phyloP scores from a whole-genome alignment of 2,888 invertebrate species.

The Eilema griseolum region DNA sequence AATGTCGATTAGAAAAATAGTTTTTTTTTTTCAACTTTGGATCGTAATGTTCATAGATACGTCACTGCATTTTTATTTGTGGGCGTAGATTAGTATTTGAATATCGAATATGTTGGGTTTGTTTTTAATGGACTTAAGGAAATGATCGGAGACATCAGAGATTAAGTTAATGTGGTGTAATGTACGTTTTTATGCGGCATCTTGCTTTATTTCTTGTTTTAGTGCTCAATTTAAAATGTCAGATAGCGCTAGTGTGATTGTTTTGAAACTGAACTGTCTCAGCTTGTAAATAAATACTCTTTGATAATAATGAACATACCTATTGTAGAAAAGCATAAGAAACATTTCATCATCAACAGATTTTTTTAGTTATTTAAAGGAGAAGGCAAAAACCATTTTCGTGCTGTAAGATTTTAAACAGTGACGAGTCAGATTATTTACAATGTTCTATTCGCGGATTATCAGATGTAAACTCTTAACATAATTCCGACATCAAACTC shows the following conservation, averaged over 20 bases:
- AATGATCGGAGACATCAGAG: constrained; percentile 64
- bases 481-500: constrained; percentile 71
- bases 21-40: constrained; percentile 71
- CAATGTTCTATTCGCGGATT: constrained; percentile 43
- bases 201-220: constrained; percentile 47
- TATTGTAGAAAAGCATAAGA: constrained; percentile 1
- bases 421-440: constrained; percentile 36
- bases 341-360: neutral
- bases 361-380: neutral
- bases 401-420: constrained; percentile 16
- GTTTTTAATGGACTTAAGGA: constrained; percentile 68
- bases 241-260: constrained; percentile 40
- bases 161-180: constrained; percentile 53
- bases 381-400: neutral
- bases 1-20: constrained; percentile 77
- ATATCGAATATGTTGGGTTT: constrained; percentile 55
- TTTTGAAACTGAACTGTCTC: constrained; percentile 32
- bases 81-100: constrained; percentile 72
- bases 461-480: constrained; percentile 52
- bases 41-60: constrained; percentile 61
- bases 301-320: constrained; percentile 9
- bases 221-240: constrained; percentile 33
- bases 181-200: constrained; percentile 47
- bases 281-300: constrained; percentile 8
- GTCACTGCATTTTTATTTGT: constrained; percentile 65